Percentiles rank a stretch among this genome's conserved stretches.
phyloP scores from a whole-genome alignment of 2,888 invertebrate species.

The Drosophila phalerata region DNA sequence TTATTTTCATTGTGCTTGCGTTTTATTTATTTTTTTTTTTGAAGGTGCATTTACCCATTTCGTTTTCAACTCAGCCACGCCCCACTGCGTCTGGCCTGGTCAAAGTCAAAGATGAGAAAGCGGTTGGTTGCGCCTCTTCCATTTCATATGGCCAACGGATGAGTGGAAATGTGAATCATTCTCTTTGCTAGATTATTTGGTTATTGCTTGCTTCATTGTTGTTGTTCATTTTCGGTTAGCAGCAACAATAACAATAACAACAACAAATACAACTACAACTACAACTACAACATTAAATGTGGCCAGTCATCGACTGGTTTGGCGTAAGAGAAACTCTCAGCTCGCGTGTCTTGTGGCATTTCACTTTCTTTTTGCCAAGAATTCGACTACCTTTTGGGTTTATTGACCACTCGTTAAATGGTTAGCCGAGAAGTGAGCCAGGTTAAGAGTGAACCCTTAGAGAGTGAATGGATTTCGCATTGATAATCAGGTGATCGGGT shows the following conservation, averaged over 20 bases:
- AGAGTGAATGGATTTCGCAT: slow-evolving; percentile 9
- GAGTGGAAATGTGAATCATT: slow-evolving; percentile 59
- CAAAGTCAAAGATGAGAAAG: slow-evolving; percentile 70
- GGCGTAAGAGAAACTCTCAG: slow-evolving; percentile 66
- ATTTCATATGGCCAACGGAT: slow-evolving; percentile 1
- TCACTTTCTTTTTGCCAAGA: slow-evolving; percentile 79
- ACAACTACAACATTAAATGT: slow-evolving; percentile 25
- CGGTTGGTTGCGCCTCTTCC: slow-evolving; percentile 34
- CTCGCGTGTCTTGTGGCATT: slow-evolving; percentile 50
- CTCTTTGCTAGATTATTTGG: slow-evolving; percentile 41
- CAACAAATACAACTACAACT: neutral
- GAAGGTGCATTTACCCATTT: slow-evolving; percentile 28
- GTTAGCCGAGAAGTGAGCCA: slow-evolving; percentile 33
- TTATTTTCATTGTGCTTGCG: slow-evolving; percentile 17
- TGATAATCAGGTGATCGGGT: slow-evolving; percentile 9
- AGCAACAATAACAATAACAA: neutral
- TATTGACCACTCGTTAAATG: slow-evolving; percentile 58
- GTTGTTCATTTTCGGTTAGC: slow-evolving; percentile 40
- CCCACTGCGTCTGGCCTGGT: slow-evolving; percentile 40
- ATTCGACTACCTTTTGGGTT: slow-evolving; percentile 63
- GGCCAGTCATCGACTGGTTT: slow-evolving; percentile 71
- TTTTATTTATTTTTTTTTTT: no score
- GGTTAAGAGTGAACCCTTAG: slow-evolving; percentile 9
- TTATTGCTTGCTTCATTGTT: slow-evolving; percentile 23
- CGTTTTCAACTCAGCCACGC: slow-evolving; percentile 51